Evolutionary conservation across 2,888 invertebrate genomes (phyloP).

Genomic region (Drosophila lacicola): DNA sequence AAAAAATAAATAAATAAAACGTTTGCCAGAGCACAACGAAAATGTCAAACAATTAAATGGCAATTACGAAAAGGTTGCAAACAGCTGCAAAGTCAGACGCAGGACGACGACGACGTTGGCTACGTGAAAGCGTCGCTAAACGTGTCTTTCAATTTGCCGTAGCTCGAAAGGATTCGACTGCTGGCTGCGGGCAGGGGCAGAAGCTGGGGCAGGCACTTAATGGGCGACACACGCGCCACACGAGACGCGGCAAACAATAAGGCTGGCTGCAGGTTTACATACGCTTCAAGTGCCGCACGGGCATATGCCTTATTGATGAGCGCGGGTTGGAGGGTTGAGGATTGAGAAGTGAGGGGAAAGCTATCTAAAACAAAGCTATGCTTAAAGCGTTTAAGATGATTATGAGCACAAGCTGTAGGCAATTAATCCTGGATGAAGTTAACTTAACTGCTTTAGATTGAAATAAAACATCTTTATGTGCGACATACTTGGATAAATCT

Average conservation of each 20-base stretch:
- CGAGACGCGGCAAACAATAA: constrained; percentile 35
- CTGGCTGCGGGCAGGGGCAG: too few relatives aligned
- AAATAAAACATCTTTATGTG: too few relatives aligned
- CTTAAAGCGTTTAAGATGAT: constrained; percentile 16
- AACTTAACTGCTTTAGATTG: too few relatives aligned
- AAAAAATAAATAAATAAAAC: constrained; percentile 34
- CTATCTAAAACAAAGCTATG: constrained; percentile 7
- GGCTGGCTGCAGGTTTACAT: constrained; percentile 37
- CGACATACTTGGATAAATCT: too few relatives aligned
- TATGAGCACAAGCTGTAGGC: too few relatives aligned
- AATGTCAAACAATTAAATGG: constrained; percentile 80
- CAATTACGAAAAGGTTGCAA: constrained; percentile 72
- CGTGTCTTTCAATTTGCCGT: constrained; percentile 69
- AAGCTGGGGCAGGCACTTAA: constrained; percentile 36
- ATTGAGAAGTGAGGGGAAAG: too few relatives aligned
- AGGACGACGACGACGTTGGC: constrained; percentile 5
- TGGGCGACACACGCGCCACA: constrained; percentile 47
- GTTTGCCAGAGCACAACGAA: constrained; percentile 33
- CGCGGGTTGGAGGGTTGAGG: not conserved
- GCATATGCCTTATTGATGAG: constrained; percentile 45
- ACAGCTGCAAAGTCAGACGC: constrained; percentile 8
- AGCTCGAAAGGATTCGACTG: constrained; percentile 15
- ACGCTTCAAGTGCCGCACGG: constrained; percentile 35
- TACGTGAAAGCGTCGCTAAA: constrained; percentile 71
- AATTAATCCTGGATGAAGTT: too few relatives aligned